phyloP scores from a whole-genome alignment of 2,888 invertebrate species.

The Bedellia somnulentella region DNA sequence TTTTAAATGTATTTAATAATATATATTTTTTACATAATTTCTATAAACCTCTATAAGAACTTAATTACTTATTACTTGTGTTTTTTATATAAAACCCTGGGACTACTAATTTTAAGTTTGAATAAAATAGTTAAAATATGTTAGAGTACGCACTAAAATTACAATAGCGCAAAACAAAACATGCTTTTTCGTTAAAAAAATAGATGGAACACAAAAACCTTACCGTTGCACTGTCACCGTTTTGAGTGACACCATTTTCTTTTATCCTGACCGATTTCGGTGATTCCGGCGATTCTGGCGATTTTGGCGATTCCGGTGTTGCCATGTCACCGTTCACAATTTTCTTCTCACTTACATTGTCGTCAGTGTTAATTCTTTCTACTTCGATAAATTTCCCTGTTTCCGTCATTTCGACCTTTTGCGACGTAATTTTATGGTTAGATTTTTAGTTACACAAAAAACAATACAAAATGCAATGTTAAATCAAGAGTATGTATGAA shows the following conservation, averaged over 20 bases:
- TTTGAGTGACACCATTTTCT: conserved; percentile 51
- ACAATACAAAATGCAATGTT: conserved; percentile 20
- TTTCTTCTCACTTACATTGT: conserved; percentile 5
- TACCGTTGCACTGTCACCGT: conserved; percentile 31
- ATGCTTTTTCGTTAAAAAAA: neutral
- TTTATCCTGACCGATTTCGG: conserved; percentile 46
- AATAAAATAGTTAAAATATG: too few relatives aligned
- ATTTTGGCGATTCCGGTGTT: conserved; percentile 21
- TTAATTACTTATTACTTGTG: too few relatives aligned
- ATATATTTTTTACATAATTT: too few relatives aligned
- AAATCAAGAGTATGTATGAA: too few relatives aligned
- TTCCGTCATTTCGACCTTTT: conserved; percentile 54
- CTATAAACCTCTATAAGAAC: too few relatives aligned
- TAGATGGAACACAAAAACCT: conserved; percentile 16
- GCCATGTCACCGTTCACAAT: conserved; percentile 13
- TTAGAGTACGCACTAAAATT: too few relatives aligned
- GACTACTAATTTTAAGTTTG: too few relatives aligned
- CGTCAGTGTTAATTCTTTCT: conserved; percentile 28
- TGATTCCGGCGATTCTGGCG: conserved; percentile 44
- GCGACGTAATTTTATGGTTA: conserved; percentile 29
- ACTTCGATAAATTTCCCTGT: conserved; percentile 57
- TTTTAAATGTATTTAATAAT: too few relatives aligned
- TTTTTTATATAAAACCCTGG: too few relatives aligned
- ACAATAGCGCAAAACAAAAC: too few relatives aligned
- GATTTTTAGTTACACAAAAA: conserved; percentile 28